These are phyloP conservation scores for Poecile atricapillus DNA, from an alignment of 2,113 vertebrate genomes.

Conservation along the genomic window DNA sequence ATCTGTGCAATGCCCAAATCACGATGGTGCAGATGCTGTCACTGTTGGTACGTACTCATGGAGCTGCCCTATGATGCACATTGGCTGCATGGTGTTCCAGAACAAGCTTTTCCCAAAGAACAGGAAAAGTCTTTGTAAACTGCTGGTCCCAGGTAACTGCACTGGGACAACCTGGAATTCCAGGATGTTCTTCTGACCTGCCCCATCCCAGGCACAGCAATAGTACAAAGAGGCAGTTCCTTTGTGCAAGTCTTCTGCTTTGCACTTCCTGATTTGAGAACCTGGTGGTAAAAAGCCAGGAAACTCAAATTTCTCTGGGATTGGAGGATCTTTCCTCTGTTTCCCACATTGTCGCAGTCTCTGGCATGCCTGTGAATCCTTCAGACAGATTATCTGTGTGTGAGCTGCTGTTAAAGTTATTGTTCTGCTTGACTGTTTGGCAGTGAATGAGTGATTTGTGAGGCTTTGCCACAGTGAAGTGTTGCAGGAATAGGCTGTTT, in stretches of 20 bases:
- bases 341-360: neutral
- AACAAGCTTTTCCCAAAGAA: neutral
- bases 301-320: neutral
- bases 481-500: neutral
- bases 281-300: neutral
- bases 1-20: slow-evolving; percentile 95
- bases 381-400: neutral
- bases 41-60: slow-evolving; percentile 79
- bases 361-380: neutral
- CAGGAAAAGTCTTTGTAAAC: neutral
- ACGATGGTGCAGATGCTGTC: slow-evolving; percentile 98
- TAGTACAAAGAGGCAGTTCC: neutral
- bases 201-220: accelerated
- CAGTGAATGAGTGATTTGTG: neutral
- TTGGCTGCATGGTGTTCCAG: neutral
- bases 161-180: neutral
- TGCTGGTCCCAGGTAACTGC: neutral
- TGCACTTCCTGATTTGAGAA: neutral
- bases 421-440: neutral
- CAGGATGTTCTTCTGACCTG: neutral
- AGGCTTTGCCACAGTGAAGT: neutral
- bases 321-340: neutral
- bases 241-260: neutral
- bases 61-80: neutral
- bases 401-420: neutral